Base-by-base conservation (phyloP, 2,888 invertebrate genomes). In the Pseudoips prasinana region DNA sequence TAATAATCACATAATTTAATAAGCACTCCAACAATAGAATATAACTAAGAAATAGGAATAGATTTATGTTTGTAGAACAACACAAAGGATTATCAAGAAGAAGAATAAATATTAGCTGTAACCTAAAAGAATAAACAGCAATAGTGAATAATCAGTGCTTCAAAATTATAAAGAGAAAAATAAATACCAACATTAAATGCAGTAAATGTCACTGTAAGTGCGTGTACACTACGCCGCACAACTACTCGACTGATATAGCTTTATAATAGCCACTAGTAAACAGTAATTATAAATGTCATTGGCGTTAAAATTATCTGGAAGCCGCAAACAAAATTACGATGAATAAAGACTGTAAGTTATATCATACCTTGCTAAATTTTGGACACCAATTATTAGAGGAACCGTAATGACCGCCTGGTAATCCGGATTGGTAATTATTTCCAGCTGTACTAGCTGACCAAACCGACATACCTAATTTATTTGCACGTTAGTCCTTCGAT, bases 361-460 rank as follows among this genome's bases (percentile, higher is more conserved):
- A 58, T 64, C 80, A 71, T 88, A 88, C 88, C 88, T 87, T 83
- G 66, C 70, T 80, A 37, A 77, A 66, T 70, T 88, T 87, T 55
- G 87, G 78, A 70, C 85, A 86, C 86, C 88, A 87, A 63, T 65
- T 84, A 77, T 78, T 78, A 69, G 78, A 74, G 45, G 76, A 72
- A 64, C 71, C 69, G 75, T 75, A 77, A 63, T 85, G 82, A 73
- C 78, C 77, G 69, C 73, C 71, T 65, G 78, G 77, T 64, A 78
- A 73, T 64, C 71, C 75, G 67, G 67, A 73, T 65, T 76, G 78
- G 67, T 80, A 82, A 80, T 85, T 86, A 79, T 85, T 85, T 67
- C 85, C 92, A 78, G 90, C 90, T 64, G 91, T 90, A 74, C 91
- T 90, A 72, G 92, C 92, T 68, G 92, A 92, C 93, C 93, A 93